A percentile compares a stretch with the other conserved stretches of the same genome.
phyloP scores from a whole-genome alignment of 2,113 vertebrate genomes.

The Otus sunia region DNA sequence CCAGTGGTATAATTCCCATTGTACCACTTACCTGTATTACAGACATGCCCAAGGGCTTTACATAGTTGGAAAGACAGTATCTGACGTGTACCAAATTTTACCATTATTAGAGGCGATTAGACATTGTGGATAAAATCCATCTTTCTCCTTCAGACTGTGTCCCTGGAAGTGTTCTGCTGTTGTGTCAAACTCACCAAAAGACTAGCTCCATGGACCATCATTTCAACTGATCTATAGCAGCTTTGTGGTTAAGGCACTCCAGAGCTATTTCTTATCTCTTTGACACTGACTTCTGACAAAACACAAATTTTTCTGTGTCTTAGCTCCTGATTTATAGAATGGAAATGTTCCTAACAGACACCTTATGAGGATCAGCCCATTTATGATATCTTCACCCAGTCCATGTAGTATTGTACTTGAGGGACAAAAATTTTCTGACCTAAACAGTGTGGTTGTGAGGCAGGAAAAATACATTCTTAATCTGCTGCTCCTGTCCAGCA shows the following conservation, averaged over 20 bases:
- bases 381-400: neutral
- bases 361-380: neutral
- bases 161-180: neutral
- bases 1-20: neutral
- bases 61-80: neutral
- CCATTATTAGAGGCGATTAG: neutral
- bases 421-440: neutral
- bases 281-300: neutral
- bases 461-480: neutral
- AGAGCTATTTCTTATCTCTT: neutral
- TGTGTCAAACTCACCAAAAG: neutral
- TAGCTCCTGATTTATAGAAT: neutral
- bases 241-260: neutral
- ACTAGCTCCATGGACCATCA: neutral
- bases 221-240: neutral
- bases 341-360: neutral
- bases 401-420: neutral
- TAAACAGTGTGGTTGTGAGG: neutral
- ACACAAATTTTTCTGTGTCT: neutral
- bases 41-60: neutral
- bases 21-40: neutral
- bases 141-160: neutral
- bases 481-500: neutral
- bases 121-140: neutral
- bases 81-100: neutral